Evolutionary conservation across 2,797 vertebrate genomes (phyloP).

Genomic region (Cyclopterus lumpus): DNA sequence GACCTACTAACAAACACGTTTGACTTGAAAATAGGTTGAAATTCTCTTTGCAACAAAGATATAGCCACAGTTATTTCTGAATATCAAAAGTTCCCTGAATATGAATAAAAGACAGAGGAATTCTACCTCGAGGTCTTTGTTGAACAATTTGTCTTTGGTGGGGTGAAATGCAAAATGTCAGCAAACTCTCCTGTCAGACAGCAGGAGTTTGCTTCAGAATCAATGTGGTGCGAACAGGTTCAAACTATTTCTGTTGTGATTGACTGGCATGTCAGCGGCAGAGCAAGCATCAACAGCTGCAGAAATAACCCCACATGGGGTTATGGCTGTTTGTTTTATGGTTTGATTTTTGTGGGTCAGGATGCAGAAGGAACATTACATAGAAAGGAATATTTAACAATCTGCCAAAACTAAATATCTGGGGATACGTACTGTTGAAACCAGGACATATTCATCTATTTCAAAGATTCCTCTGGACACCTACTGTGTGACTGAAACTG

Average conservation of each 20-base stretch:
- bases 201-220: conserved; percentile 51
- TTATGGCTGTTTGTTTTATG: conserved; percentile 77
- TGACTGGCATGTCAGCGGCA: conserved; percentile 73
- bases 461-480: conserved; percentile 77
- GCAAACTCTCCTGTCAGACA: conserved; percentile 57
- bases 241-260: conserved; percentile 73
- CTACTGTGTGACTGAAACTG: conserved; percentile 68
- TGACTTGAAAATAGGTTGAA: conserved; percentile 3
- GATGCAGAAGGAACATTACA: conserved; percentile 78
- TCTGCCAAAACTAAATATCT: conserved; percentile 76
- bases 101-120: conserved; percentile 23
- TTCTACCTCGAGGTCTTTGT: conserved; percentile 41
- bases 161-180: conserved; percentile 70
- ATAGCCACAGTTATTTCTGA: background rate
- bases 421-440: conserved; percentile 74
- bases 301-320: conserved; percentile 74
- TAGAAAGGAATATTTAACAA: conserved; percentile 80
- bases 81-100: conserved; percentile 10
- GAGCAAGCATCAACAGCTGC: conserved; percentile 75
- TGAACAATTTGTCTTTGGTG: conserved; percentile 58
- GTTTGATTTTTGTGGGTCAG: conserved; percentile 80
- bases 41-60: background rate
- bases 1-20: background rate
- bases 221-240: conserved; percentile 61
- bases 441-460: conserved; percentile 78